phyloP scores from a whole-genome alignment of 2,888 invertebrate genomes.

The Caenorhabditis sp. region DNA sequence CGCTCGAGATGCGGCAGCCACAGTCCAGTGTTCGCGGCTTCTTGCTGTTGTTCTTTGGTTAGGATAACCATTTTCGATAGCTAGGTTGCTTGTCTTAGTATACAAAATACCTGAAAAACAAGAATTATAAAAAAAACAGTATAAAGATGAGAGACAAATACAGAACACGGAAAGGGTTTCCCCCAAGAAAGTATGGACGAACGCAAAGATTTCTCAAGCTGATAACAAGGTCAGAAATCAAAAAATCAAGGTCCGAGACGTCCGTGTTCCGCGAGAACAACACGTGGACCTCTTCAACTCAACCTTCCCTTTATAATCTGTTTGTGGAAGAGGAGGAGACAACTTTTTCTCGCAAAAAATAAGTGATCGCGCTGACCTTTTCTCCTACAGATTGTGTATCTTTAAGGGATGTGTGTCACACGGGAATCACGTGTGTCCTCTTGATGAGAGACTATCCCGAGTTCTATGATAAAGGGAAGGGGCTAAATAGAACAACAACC shows the following conservation, averaged over 20 bases:
- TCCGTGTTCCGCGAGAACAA: background rate
- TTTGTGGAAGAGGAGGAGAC: slow-evolving; percentile 26
- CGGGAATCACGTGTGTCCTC: slow-evolving; percentile 38
- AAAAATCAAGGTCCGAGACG: background rate
- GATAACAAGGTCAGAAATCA: background rate
- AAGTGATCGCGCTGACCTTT: slow-evolving; percentile 47
- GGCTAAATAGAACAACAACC: too few relatives aligned
- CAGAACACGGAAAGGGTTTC: too few relatives aligned
- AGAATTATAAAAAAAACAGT: background rate
- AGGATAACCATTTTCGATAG: slow-evolving; percentile 79
- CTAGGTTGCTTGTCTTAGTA: slow-evolving; percentile 17
- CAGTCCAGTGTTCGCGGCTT: slow-evolving; percentile 86
- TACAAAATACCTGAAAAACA: slow-evolving; percentile 44
- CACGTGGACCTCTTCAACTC: background rate
- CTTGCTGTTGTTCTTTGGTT: slow-evolving; percentile 75
- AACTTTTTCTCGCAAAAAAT: slow-evolving; percentile 25
- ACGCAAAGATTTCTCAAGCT: too few relatives aligned
- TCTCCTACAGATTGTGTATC: background rate
- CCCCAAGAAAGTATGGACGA: too few relatives aligned
- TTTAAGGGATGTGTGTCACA: slow-evolving; percentile 45
- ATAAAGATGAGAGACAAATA: background rate
- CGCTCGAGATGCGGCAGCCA: slow-evolving; percentile 97
- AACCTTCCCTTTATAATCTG: slow-evolving; percentile 23
- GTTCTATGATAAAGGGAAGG: slow-evolving; percentile 12
- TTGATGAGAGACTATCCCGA: slow-evolving; percentile 1